Conservation (phyloP, 1,140 invertebrate species). For the Lordiphosa clarofinis region DNA sequence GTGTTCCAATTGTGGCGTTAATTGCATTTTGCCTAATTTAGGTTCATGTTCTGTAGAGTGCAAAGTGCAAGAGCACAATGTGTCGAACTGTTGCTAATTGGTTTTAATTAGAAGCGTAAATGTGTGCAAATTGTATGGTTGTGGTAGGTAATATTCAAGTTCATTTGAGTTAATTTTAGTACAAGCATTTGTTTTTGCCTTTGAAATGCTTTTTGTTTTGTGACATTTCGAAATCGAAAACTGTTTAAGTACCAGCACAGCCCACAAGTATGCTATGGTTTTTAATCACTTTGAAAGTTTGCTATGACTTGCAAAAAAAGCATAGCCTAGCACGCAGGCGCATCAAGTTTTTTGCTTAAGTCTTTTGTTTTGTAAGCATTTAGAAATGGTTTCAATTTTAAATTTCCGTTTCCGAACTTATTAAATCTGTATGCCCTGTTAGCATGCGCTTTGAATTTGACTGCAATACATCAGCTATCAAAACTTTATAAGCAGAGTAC, state of each 20-base stretch:
- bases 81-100: constrained; percentile 50
- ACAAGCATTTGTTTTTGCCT: background rate
- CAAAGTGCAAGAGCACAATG: constrained; percentile 54
- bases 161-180: background rate
- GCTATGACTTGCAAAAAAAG: constrained; percentile 1
- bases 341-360: constrained; percentile 45
- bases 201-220: background rate
- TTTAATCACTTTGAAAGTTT: background rate
- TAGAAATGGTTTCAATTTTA: background rate
- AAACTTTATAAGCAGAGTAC: too few species aligned
- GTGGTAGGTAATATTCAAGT: background rate
- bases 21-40: constrained; percentile 43
- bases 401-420: too few species aligned
- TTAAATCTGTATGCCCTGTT: too few species aligned
- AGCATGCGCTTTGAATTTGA: too few species aligned
- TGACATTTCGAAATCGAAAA: background rate
- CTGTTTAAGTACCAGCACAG: background rate
- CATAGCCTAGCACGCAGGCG: constrained; percentile 16
- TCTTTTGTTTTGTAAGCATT: constrained; percentile 43
- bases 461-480: too few species aligned
- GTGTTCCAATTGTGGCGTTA: constrained; percentile 43
- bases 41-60: constrained; percentile 43
- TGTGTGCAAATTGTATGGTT: background rate
- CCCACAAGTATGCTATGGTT: constrained; percentile 26
- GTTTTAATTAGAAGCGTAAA: constrained; percentile 45